phyloP scores from a whole-genome alignment of 1,140 invertebrate species.

The Diorhabda sublineata region DNA sequence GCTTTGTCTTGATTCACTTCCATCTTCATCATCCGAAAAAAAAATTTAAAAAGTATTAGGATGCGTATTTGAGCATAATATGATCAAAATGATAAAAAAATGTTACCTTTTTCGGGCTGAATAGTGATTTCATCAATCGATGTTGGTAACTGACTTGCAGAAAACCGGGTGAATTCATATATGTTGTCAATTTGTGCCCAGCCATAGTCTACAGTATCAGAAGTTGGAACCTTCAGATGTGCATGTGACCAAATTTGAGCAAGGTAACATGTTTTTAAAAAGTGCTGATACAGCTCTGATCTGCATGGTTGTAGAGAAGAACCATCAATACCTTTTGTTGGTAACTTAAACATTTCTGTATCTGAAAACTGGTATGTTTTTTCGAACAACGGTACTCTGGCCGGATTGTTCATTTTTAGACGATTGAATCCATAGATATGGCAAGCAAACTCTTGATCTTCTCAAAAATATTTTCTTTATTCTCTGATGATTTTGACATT shows the following conservation, averaged over 20 bases:
- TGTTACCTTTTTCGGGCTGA: no score
- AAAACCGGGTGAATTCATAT: constrained; percentile 13
- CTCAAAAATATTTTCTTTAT: constrained; percentile 4
- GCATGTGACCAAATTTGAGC: constrained; percentile 18
- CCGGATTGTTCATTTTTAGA: constrained; percentile 4
- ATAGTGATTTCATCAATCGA: no score
- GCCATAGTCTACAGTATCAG: not conserved
- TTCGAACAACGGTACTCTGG: constrained; percentile 7
- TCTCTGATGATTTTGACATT: constrained; percentile 3
- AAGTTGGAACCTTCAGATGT: constrained; percentile 11
- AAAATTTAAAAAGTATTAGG: no score
- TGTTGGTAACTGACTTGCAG: constrained; percentile 1
- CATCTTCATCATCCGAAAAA: no score
- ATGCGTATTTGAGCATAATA: no score
- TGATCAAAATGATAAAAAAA: no score
- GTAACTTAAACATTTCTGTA: not conserved
- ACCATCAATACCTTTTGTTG: constrained; percentile 2
- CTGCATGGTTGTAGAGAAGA: constrained; percentile 20
- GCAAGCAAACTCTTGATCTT: constrained; percentile 3
- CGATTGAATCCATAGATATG: not conserved
- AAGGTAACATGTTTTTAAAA: constrained; percentile 16
- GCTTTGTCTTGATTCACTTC: no score
- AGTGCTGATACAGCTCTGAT: constrained; percentile 20
- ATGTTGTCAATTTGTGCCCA: not conserved
- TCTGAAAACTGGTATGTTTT: constrained; percentile 9